These are phyloP conservation scores for Drosophila ezoana DNA, from an alignment of 2,888 invertebrate species.

Conservation along the genomic window DNA sequence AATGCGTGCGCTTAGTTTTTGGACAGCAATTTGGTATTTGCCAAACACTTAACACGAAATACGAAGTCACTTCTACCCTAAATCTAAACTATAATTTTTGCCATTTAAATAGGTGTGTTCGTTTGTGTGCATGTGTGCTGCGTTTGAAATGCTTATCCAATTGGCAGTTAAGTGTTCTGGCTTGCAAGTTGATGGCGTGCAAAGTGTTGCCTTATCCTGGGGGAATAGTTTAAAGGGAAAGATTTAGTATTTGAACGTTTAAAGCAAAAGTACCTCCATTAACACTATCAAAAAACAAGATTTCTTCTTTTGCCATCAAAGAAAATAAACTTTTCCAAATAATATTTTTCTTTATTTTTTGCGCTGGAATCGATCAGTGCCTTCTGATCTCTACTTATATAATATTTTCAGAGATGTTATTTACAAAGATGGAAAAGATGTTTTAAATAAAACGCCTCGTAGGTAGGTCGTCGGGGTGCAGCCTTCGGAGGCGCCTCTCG, in stretches of 20 bases:
- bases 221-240: constrained; percentile 10
- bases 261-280: not conserved
- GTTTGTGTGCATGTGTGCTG: constrained; percentile 4
- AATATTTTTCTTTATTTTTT: too few relatives aligned
- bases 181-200: constrained; percentile 17
- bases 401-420: too few relatives aligned
- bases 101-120: constrained; percentile 23
- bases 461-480: too few relatives aligned
- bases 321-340: too few relatives aligned
- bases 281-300: too few relatives aligned
- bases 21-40: constrained; percentile 60
- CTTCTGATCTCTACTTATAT: too few relatives aligned
- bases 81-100: constrained; percentile 47
- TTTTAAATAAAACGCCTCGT: too few relatives aligned
- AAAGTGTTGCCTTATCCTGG: constrained; percentile 21
- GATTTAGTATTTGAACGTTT: not conserved
- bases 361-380: too few relatives aligned
- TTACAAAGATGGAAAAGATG: too few relatives aligned
- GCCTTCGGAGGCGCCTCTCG: too few relatives aligned
- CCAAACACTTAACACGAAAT: constrained; percentile 50
- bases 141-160: constrained; percentile 40
- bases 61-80: constrained; percentile 49
- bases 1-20: constrained; percentile 48
- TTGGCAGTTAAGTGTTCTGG: constrained; percentile 41
- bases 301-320: too few relatives aligned